Evolutionary conservation across 2,113 vertebrate genomes (phyloP).

Genomic region (Nycticebus coucang): DNA sequence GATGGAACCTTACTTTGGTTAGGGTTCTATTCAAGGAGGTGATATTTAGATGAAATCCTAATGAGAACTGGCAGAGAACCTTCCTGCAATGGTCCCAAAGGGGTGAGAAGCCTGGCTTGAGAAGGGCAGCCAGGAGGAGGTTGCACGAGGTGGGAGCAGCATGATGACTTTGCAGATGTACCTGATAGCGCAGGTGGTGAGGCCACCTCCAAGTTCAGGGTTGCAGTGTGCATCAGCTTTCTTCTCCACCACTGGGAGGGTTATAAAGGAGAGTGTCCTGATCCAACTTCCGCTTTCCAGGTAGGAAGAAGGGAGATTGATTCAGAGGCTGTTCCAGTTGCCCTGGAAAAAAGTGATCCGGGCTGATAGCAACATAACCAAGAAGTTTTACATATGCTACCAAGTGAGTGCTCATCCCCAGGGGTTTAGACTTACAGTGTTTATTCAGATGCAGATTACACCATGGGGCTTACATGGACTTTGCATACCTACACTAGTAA

Average conservation of each 20-base stretch:
- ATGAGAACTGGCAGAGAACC: no score
- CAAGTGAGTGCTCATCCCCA: fast-evolving
- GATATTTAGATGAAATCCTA: not conserved
- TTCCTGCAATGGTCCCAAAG: not conserved
- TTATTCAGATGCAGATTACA: not conserved
- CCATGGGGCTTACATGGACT: fast-evolving
- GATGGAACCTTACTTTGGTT: not conserved
- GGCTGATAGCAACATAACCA: not conserved
- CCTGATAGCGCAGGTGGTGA: not conserved
- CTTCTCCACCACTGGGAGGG: no score
- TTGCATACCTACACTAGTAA: fast-evolving
- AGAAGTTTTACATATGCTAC: no score
- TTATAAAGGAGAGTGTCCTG: no score
- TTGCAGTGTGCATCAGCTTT: no score
- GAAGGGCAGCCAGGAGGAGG: no score
- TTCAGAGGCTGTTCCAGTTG: not conserved
- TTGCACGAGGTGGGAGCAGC: no score
- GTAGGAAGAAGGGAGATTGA: not conserved
- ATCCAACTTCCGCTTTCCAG: not conserved
- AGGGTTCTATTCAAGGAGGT: not conserved
- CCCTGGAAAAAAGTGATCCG: no score
- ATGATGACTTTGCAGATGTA: fast-evolving
- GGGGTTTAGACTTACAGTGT: not conserved
- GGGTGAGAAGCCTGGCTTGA: not conserved
- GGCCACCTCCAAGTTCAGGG: not conserved